Evolutionary conservation across 2,797 vertebrate species (phyloP).

Genomic region (Hippopotamyrus pictus): DNA sequence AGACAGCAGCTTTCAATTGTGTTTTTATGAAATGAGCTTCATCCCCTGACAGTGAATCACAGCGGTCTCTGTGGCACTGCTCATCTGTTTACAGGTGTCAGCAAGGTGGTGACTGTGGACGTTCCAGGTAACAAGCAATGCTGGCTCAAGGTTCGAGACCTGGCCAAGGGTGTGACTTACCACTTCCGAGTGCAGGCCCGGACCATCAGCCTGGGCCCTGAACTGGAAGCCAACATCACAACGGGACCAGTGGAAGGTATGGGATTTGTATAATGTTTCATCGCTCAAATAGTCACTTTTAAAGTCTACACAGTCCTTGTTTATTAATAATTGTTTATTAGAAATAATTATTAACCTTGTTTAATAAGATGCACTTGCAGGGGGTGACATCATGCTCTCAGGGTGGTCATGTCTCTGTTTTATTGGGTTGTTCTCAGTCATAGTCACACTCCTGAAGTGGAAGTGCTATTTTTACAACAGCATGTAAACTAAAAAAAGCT

Average conservation of each 20-base stretch:
- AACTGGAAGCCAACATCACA: constrained; percentile 64
- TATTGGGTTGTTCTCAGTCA: neutral
- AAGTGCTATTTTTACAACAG: neutral
- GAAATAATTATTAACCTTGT: too few relatives aligned
- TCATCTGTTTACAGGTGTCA: constrained; percentile 53
- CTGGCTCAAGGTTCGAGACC: constrained; percentile 69
- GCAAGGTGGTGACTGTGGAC: constrained; percentile 70
- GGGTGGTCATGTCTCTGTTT: neutral
- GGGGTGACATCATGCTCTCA: neutral
- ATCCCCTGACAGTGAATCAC: neutral
- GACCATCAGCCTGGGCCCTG: constrained; percentile 65
- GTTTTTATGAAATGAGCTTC: neutral
- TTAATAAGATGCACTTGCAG: neutral
- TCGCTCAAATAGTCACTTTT: neutral
- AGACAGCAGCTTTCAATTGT: neutral
- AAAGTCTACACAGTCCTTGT: neutral
- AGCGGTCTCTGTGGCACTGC: neutral
- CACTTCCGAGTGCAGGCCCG: constrained; percentile 65
- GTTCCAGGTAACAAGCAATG: constrained; percentile 63
- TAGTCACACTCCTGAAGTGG: neutral
- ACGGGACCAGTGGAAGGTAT: constrained; percentile 66
- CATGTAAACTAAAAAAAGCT: neutral
- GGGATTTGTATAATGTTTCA: neutral
- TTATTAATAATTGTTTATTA: neutral
- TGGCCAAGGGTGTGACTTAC: constrained; percentile 64